Evolutionary conservation across 2,113 vertebrate species (phyloP).

Genomic region (Tenrec ecaudatus): DNA sequence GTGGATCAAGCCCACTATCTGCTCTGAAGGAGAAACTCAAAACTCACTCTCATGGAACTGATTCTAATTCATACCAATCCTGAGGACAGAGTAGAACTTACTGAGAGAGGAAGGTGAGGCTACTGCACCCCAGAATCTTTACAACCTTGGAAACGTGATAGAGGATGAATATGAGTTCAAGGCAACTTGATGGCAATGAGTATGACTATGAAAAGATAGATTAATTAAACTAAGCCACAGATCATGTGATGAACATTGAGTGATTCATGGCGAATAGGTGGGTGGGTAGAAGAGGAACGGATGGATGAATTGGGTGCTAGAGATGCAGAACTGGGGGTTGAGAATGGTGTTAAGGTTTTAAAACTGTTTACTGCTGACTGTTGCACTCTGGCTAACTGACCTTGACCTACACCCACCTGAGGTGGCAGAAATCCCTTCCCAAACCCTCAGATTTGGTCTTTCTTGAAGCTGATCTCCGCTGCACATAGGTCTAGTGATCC

Average conservation of each 20-base stretch:
- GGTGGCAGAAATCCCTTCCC: conserved; percentile 23
- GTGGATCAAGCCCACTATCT: no score
- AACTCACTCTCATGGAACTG: no score
- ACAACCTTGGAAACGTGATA: no score
- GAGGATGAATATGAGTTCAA: no score
- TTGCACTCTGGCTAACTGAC: conserved; percentile 36
- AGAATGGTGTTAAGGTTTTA: neutral
- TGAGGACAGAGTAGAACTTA: no score
- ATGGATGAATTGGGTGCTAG: neutral
- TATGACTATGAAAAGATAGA: no score
- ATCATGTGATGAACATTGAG: neutral
- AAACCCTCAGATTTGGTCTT: conserved; percentile 59
- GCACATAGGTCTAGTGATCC: conserved; percentile 75
- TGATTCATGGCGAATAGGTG: no score
- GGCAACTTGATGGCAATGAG: no score
- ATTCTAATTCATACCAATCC: no score
- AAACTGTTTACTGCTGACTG: neutral
- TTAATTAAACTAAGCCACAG: neutral
- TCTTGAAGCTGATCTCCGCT: conserved; percentile 80
- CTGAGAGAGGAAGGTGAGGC: no score
- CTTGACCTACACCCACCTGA: conserved; percentile 32
- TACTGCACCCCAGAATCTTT: no score
- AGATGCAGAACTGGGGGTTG: neutral
- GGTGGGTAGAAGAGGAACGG: neutral
- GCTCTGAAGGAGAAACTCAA: no score